Conservation (phyloP, 2,888 invertebrate species). For the Poecilobothrus nobilitatus region DNA sequence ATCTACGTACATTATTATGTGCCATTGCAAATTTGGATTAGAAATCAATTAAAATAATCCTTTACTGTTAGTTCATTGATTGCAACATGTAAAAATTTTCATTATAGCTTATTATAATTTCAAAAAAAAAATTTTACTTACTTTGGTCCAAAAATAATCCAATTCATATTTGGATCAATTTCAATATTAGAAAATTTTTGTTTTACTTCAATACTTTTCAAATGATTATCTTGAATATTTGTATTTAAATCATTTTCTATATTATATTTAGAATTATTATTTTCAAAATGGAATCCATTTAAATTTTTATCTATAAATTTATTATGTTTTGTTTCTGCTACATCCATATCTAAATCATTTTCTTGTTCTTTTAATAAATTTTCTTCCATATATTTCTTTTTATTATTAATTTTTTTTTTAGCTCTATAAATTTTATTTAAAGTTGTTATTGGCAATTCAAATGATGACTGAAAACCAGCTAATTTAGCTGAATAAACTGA, state of each 20-base stretch:
- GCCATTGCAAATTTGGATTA: too few species aligned
- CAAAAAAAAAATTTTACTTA: not conserved
- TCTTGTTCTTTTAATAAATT: not conserved
- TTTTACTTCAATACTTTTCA: not conserved
- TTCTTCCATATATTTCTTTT: not conserved
- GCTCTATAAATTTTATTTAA: not conserved
- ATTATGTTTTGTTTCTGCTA: not conserved
- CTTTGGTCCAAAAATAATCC: conserved; percentile 4
- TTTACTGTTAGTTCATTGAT: too few species aligned
- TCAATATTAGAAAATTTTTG: not conserved
- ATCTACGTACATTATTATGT: too few species aligned
- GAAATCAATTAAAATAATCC: too few species aligned
- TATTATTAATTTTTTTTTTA: not conserved
- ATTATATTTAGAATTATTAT: too few species aligned
- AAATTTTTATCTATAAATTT: not conserved
- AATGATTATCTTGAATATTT: too few species aligned
- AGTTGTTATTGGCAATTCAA: not conserved
- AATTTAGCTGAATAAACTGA: not conserved
- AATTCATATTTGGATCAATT: conserved; percentile 1
- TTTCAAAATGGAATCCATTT: too few species aligned
- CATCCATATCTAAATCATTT: not conserved
- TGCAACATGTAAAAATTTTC: too few species aligned
- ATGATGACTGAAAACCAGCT: not conserved
- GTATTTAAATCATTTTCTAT: too few species aligned
- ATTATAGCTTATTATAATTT: too few species aligned